phyloP scores from a whole-genome alignment of 1,140 invertebrate genomes.

The Calliopsis andreniformis region DNA sequence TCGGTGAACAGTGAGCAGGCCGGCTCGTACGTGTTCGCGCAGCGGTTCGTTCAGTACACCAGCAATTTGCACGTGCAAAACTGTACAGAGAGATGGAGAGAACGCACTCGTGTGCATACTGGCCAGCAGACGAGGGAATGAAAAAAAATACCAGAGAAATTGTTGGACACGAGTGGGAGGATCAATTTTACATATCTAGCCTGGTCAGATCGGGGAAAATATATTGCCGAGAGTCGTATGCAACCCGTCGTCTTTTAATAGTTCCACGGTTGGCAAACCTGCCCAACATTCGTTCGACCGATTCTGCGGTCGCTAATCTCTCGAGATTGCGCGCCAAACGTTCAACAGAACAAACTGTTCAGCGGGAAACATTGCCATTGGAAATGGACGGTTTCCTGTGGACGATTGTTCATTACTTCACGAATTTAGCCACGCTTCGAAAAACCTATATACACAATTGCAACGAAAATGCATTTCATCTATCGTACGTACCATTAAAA shows the following conservation, averaged over 20 bases:
- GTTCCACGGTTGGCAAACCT: background rate
- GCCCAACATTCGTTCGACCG: background rate
- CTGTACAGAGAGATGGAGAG: background rate
- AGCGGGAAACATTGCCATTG: background rate
- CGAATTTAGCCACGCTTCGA: too few species aligned
- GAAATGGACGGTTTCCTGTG: too few species aligned
- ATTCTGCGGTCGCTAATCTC: slow-evolving; percentile 19
- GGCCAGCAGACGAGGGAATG: too few species aligned
- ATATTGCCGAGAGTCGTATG: background rate
- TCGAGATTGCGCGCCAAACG: slow-evolving; percentile 13
- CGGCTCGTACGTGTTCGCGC: slow-evolving; percentile 4
- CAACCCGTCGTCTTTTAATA: slow-evolving; percentile 18
- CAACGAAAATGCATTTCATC: too few species aligned
- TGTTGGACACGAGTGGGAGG: slow-evolving; percentile 21
- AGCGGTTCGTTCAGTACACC: too few species aligned
- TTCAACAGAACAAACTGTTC: slow-evolving; percentile 4
- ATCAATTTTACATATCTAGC: slow-evolving; percentile 27
- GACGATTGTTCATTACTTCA: background rate
- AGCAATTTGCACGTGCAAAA: slow-evolving; percentile 25
- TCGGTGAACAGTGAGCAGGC: slow-evolving; percentile 26
- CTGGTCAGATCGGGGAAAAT: background rate
- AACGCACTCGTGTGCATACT: background rate
- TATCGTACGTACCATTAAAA: too few species aligned
- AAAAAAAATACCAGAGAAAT: background rate
- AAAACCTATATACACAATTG: too few species aligned